Evolutionary conservation across 2,888 invertebrate species (phyloP).

Genomic region (Teleiodes luculella): DNA sequence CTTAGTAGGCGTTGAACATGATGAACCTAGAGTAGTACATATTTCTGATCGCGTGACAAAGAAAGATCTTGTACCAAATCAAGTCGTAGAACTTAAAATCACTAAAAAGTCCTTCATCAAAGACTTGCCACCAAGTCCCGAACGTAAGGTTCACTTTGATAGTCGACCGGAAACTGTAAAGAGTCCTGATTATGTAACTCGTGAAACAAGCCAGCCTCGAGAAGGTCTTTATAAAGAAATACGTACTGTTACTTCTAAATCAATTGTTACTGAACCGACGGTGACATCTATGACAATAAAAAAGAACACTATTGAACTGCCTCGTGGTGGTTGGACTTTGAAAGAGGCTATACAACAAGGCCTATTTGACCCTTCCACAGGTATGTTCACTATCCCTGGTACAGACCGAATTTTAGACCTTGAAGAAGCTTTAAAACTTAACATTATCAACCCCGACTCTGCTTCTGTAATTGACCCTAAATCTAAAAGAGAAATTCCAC

Average conservation of each 20-base stretch:
- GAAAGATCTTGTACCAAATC: conserved; percentile 65
- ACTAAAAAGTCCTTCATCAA: conserved; percentile 74
- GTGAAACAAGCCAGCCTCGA: conserved; percentile 40
- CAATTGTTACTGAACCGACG: conserved; percentile 63
- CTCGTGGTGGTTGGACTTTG: conserved; percentile 90
- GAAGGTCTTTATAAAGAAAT: conserved; percentile 48
- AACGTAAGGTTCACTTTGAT: conserved; percentile 70
- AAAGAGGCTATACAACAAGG: conserved; percentile 90
- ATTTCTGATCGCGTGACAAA: conserved; percentile 59
- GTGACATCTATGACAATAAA: conserved; percentile 76
- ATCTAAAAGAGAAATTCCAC: conserved; percentile 82
- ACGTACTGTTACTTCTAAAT: conserved; percentile 65
- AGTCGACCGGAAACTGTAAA: conserved; percentile 78
- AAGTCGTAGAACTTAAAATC: conserved; percentile 73
- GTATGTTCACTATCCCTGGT: conserved; percentile 91
- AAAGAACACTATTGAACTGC: conserved; percentile 87
- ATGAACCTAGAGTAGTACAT: conserved; percentile 61
- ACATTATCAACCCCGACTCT: conserved; percentile 91
- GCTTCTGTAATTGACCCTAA: conserved; percentile 89
- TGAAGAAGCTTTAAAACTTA: conserved; percentile 90
- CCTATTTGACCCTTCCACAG: conserved; percentile 89
- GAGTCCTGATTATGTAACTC: conserved; percentile 71
- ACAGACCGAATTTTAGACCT: conserved; percentile 91
- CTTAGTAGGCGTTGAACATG: conserved; percentile 81
- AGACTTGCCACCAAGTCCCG: conserved; percentile 66